Evolutionary conservation across 2,888 invertebrate species (phyloP).

Genomic region (Amaurobius ferox): DNA sequence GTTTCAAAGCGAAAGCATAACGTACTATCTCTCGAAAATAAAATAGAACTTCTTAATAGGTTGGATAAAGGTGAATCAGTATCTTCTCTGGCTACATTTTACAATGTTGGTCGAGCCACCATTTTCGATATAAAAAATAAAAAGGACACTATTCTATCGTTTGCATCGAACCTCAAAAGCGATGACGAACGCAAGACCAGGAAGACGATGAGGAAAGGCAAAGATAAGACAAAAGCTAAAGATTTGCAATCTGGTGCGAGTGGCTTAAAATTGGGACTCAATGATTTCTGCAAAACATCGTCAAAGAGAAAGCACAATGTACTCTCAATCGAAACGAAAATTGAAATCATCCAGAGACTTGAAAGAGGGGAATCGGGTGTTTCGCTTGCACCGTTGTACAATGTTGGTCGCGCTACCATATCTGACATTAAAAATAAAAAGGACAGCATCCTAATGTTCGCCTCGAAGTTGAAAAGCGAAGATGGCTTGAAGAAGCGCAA

Average conservation of each 20-base stretch:
- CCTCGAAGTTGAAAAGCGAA: slow-evolving; percentile 8
- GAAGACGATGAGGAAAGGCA: slow-evolving; percentile 20
- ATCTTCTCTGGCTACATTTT: not conserved
- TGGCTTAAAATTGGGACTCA: not conserved
- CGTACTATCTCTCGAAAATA: not conserved
- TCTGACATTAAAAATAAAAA: slow-evolving; percentile 14
- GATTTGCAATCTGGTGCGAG: not conserved
- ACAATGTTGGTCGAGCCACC: not conserved
- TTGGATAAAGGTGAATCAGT: slow-evolving; percentile 27
- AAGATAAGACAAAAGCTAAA: not conserved
- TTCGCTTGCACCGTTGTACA: not conserved
- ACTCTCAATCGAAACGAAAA: not conserved
- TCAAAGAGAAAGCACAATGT: not conserved
- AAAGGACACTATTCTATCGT: not conserved
- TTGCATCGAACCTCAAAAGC: not conserved
- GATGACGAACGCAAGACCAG: slow-evolving; percentile 21
- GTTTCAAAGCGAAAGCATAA: not conserved
- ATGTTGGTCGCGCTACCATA: not conserved
- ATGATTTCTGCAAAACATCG: not conserved
- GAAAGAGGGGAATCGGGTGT: slow-evolving; percentile 18
- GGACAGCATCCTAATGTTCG: not conserved
- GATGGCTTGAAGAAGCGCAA: slow-evolving; percentile 28
- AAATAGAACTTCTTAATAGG: not conserved
- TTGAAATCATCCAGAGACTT: slow-evolving; percentile 17
- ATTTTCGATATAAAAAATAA: slow-evolving; percentile 11